phyloP scores from a whole-genome alignment of 2,888 invertebrate species.

The Hoplodrina blanda region DNA sequence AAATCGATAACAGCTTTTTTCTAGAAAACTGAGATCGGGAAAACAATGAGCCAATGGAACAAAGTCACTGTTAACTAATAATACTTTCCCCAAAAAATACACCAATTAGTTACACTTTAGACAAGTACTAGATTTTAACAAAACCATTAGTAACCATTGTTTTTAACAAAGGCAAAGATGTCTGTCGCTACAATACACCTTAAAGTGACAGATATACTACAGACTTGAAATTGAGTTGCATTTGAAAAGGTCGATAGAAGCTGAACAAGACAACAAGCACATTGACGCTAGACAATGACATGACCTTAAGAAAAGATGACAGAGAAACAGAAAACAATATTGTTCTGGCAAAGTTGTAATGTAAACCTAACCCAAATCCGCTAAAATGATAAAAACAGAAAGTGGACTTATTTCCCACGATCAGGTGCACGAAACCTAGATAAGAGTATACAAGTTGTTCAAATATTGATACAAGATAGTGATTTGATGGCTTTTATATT shows the following conservation, averaged over 20 bases:
- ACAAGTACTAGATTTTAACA: neutral
- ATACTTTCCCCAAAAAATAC: neutral
- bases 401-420: conserved; percentile 81
- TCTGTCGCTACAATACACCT: too few species aligned
- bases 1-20: neutral
- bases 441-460: conserved; percentile 68
- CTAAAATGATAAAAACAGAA: conserved; percentile 70
- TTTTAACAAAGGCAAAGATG: neutral
- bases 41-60: neutral
- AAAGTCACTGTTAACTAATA: neutral
- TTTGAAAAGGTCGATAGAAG: too few species aligned
- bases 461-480: conserved; percentile 75
- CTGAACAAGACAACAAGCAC: too few species aligned
- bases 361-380: conserved; percentile 48
- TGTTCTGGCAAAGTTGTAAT: conserved; percentile 7
- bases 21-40: neutral
- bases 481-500: conserved; percentile 32
- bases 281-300: neutral
- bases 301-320: neutral
- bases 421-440: conserved; percentile 65
- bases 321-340: conserved; percentile 8
- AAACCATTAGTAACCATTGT: neutral
- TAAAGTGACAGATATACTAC: too few species aligned
- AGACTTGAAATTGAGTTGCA: too few species aligned
- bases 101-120: neutral